These are phyloP conservation scores for Spilogale gracilis DNA, from an alignment of 2,113 vertebrate genomes.

Conservation along the genomic window DNA sequence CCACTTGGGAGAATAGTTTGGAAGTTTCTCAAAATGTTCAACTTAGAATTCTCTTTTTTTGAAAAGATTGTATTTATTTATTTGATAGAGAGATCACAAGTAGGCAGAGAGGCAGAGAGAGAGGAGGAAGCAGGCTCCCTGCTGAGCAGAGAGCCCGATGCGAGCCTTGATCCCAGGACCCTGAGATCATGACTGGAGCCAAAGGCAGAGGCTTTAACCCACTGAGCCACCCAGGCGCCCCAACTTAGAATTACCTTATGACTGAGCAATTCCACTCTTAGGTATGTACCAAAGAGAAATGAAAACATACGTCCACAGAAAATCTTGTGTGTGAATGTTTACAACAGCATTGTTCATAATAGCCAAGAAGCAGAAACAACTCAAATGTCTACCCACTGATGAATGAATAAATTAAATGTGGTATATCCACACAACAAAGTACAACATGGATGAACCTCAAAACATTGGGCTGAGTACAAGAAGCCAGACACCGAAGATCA, in stretches of 20 bases:
- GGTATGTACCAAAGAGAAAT: not conserved
- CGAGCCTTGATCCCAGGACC: no score
- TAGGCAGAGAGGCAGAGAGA: no score
- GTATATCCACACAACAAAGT: not conserved
- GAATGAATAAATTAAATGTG: conserved; percentile 13
- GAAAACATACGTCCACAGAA: not conserved
- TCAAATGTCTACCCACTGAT: not conserved
- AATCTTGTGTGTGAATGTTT: not conserved
- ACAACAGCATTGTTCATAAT: not conserved
- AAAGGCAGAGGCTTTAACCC: no score
- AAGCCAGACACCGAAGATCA: conserved; percentile 24
- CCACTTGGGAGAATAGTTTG: conserved; percentile 6
- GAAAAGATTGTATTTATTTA: no score
- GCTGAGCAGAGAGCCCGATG: no score
- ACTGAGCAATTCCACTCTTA: not conserved
- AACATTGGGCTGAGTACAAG: not conserved
- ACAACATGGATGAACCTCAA: not conserved
- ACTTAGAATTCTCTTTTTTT: not conserved
- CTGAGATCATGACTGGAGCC: no score
- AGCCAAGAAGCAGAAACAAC: conserved; percentile 29
- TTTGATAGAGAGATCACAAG: no score
- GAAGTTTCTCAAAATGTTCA: conserved; percentile 8
- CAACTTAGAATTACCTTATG: not conserved
- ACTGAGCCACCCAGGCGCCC: no score
- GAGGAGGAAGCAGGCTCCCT: no score